Conservation (phyloP, 2,888 invertebrate genomes). For the Operophtera brumata region DNA sequence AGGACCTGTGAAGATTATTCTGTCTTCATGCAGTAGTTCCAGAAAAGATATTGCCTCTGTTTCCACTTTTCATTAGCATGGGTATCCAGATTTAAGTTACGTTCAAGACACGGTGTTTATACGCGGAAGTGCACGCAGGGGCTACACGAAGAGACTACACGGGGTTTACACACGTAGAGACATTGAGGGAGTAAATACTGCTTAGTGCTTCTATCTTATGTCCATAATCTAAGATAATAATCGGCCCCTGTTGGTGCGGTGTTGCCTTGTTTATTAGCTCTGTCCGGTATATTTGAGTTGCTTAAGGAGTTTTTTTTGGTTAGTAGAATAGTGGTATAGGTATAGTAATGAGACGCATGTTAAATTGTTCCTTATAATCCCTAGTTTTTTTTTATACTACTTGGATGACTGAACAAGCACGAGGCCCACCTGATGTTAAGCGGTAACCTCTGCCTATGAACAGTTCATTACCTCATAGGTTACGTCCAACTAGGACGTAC, state of each 20-base stretch:
- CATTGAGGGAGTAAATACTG: background rate
- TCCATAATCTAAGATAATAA: background rate
- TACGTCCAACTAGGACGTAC: no score
- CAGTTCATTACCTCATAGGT: no score
- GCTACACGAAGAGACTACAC: background rate
- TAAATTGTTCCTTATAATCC: no score
- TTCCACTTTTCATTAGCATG: background rate
- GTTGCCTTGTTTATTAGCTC: no score
- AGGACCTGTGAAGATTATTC: background rate
- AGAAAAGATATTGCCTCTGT: background rate
- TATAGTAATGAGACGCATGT: no score
- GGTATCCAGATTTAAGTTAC: background rate
- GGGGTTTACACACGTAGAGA: background rate
- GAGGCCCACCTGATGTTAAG: no score
- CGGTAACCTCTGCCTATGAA: no score
- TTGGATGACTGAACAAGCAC: no score
- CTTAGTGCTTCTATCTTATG: background rate
- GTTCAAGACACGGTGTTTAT: background rate
- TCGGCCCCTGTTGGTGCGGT: background rate
- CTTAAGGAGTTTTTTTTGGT: no score
- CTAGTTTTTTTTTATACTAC: no score
- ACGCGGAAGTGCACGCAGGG: background rate
- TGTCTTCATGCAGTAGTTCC: background rate
- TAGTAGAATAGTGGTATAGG: no score
- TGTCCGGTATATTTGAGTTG: no score